Percentiles rank a stretch among this genome's conserved stretches.
Evolutionary conservation across 2,113 vertebrate genomes (phyloP).

Genomic region (Melozone crissalis): DNA sequence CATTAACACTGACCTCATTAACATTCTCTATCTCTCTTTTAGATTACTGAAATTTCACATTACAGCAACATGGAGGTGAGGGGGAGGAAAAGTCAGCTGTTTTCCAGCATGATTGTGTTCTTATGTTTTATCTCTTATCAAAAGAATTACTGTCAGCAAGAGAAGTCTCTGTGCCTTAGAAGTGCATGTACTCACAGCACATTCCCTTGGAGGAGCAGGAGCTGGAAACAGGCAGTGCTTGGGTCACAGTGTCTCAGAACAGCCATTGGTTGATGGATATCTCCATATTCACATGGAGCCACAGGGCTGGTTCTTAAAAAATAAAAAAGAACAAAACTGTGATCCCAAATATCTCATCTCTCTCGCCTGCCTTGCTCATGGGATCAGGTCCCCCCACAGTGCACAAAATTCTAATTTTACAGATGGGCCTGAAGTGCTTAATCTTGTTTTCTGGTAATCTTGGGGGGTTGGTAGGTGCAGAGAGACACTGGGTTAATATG

Average conservation of each 20-base stretch:
- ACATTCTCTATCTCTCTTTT: background rate
- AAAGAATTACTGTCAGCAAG: background rate
- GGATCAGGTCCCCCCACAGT: background rate
- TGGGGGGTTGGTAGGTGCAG: background rate
- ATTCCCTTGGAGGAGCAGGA: background rate
- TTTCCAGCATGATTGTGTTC: background rate
- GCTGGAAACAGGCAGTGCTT: background rate
- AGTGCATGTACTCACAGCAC: accelerated
- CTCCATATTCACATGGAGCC: background rate
- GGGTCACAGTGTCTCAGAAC: background rate
- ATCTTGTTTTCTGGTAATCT: background rate
- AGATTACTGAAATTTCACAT: background rate
- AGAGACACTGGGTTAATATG: background rate
- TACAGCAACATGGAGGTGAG: background rate
- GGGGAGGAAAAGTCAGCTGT: background rate
- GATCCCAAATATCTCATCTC: background rate
- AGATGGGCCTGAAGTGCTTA: background rate
- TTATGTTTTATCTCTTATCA: background rate
- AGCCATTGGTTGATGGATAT: background rate
- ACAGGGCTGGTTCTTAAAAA: background rate
- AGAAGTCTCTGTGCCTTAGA: background rate
- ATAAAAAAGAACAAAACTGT: accelerated
- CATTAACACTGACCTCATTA: background rate
- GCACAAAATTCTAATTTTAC: background rate
- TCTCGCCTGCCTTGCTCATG: background rate